A percentile compares a stretch with the other conserved stretches of the same genome.
phyloP scores from a whole-genome alignment of 2,888 invertebrate genomes.

The Cantharis rufa region DNA sequence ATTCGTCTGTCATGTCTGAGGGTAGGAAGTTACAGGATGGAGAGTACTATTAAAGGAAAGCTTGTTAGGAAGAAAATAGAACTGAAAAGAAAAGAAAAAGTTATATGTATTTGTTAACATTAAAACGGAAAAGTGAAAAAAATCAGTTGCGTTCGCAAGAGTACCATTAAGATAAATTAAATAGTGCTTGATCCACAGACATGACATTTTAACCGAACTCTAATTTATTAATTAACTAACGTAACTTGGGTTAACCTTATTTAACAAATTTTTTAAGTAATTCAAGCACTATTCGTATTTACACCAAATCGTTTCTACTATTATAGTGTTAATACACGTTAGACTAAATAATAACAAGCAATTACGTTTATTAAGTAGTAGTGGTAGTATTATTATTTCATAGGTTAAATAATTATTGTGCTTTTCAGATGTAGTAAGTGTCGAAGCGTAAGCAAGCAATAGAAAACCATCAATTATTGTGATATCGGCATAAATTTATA shows the following conservation, averaged over 20 bases:
- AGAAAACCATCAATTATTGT: neutral
- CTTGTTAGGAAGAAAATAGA: conserved; percentile 18
- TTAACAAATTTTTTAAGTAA: conserved; percentile 26
- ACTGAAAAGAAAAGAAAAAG: conserved; percentile 24
- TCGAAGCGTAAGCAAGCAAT: neutral
- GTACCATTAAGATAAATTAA: conserved; percentile 23
- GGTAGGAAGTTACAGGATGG: conserved; percentile 28
- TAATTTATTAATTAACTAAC: conserved; percentile 14
- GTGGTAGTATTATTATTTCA: neutral
- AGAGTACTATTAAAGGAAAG: conserved; percentile 14
- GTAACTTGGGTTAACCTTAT: conserved; percentile 15
- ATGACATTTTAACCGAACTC: conserved; percentile 41
- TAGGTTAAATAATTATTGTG: neutral
- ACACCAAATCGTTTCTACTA: neutral
- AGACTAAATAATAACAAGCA: neutral
- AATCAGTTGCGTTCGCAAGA: conserved; percentile 9
- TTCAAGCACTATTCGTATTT: conserved; percentile 44
- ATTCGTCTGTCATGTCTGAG: conserved; percentile 45
- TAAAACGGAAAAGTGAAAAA: conserved; percentile 5
- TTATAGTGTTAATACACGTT: neutral
- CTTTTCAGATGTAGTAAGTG: neutral
- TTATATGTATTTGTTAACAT: conserved; percentile 6
- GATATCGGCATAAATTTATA: neutral
- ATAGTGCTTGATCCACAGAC: conserved; percentile 49
- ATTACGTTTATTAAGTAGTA: neutral